Conservation (phyloP, 2,113 vertebrate species). For the Empidonax traillii region DNA sequence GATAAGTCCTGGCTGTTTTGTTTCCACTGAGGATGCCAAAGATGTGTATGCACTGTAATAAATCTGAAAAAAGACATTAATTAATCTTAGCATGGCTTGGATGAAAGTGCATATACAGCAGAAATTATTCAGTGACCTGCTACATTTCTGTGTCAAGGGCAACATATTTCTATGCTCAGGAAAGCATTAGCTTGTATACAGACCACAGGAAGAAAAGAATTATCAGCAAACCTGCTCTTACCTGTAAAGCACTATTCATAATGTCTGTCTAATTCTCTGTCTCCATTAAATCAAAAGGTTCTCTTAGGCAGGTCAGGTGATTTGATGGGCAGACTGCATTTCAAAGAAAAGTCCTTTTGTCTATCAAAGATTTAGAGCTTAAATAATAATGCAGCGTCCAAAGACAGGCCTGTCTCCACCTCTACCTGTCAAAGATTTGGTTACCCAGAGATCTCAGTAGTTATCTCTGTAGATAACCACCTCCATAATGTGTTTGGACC, state of each 20-base stretch:
- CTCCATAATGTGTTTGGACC: background rate
- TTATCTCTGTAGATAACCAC: background rate
- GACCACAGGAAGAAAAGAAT: background rate
- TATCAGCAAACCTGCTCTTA: background rate
- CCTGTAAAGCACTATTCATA: background rate
- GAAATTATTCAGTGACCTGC: background rate
- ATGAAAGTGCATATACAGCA: background rate
- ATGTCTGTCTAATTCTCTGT: background rate
- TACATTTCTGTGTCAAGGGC: background rate
- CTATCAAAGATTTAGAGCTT: background rate
- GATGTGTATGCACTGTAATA: background rate
- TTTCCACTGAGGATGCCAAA: background rate
- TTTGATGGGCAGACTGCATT: background rate
- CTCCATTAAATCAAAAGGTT: background rate
- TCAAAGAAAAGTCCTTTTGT: background rate
- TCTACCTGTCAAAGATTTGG: background rate
- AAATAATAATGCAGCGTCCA: background rate
- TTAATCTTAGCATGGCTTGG: background rate
- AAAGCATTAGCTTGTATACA: background rate
- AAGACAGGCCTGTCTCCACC: background rate
- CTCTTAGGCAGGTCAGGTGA: background rate
- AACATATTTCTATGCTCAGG: background rate
- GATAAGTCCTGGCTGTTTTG: background rate
- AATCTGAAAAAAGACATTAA: background rate
- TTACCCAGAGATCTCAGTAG: background rate